Evolutionary conservation across 2,113 vertebrate species (phyloP).

Genomic region (Vanacampus margaritifer): DNA sequence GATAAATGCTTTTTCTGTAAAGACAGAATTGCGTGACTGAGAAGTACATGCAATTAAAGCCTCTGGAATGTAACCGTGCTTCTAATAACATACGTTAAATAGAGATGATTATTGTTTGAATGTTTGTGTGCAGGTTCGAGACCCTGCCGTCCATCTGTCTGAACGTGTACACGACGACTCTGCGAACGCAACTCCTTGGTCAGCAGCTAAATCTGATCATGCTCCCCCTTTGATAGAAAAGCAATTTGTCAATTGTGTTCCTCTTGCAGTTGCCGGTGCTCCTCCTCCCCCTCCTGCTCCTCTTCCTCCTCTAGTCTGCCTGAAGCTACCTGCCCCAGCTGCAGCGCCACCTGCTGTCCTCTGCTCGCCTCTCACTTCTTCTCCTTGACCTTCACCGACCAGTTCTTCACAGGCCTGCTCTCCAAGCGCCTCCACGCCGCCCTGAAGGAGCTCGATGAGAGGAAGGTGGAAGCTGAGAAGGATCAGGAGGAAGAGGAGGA

Average conservation of each 20-base stretch:
- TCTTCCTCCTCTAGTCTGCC: conserved; percentile 14
- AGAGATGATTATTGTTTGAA: neutral
- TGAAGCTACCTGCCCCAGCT: conserved; percentile 25
- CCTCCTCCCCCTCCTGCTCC: neutral
- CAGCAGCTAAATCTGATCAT: conserved; percentile 20
- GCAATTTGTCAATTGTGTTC: neutral
- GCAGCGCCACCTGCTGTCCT: conserved; percentile 46
- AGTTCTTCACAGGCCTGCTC: conserved; percentile 82
- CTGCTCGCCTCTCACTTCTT: conserved; percentile 80
- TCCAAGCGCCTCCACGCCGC: conserved; percentile 73
- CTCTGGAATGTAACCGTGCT: too few relatives aligned
- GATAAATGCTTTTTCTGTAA: too few relatives aligned
- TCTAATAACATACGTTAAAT: too few relatives aligned
- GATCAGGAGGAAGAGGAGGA: conserved; percentile 9
- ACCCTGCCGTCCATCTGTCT: conserved; percentile 24
- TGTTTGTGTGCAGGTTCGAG: conserved; percentile 41
- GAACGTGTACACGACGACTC: conserved; percentile 15
- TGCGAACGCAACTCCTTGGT: conserved; percentile 31
- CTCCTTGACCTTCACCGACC: conserved; percentile 78
- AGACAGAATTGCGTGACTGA: too few relatives aligned
- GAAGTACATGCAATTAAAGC: too few relatives aligned
- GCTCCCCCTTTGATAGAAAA: neutral
- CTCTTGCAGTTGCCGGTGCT: conserved; percentile 36
- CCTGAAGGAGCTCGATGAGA: conserved; percentile 43
- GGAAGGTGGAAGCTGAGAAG: conserved; percentile 1